Percentiles rank a stretch among this genome's conserved stretches.
Conservation (phyloP, 2,797 vertebrate species). For the Buceros bicornis region DNA sequence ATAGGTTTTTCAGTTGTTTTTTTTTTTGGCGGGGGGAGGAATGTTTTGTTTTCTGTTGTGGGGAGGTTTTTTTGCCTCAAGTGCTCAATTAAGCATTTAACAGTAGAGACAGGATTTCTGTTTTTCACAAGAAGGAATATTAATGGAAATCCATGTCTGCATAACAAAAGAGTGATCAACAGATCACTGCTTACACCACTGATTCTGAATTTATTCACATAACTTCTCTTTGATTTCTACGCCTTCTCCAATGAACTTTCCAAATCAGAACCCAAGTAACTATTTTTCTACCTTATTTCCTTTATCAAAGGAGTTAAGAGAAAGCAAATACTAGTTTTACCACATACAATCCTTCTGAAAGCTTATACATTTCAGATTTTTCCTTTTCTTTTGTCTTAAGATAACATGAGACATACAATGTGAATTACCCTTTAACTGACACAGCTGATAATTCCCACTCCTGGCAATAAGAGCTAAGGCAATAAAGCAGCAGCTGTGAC, state of each 20-base stretch:
- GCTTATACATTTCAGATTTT: not conserved
- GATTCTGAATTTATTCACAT: not conserved
- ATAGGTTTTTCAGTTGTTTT: not conserved
- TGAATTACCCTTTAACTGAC: not conserved
- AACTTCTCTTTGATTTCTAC: not conserved
- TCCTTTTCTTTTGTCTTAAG: not conserved
- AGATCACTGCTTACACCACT: not conserved
- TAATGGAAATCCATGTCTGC: slow-evolving; percentile 19
- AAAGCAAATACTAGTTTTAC: not conserved
- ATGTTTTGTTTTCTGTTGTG: not conserved
- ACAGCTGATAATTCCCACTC: not conserved
- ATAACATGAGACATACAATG: not conserved
- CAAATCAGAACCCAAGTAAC: not conserved
- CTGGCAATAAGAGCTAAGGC: not conserved
- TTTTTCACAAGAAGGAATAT: slow-evolving; percentile 24
- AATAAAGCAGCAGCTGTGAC: not conserved
- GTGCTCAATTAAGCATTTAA: slow-evolving; percentile 33
- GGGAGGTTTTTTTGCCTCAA: not conserved
- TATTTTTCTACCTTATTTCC: not conserved
- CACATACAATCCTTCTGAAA: not conserved
- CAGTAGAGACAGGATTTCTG: slow-evolving; percentile 10
- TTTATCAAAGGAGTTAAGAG: not conserved
- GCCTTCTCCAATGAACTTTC: not conserved
- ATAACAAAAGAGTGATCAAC: slow-evolving; percentile 8
- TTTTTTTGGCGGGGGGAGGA: no score